Evolutionary conservation across 2,888 invertebrate genomes (phyloP), one percentile per base, ranked within the genome.

Genomic region (Drosophila neotestacea): DNA sequence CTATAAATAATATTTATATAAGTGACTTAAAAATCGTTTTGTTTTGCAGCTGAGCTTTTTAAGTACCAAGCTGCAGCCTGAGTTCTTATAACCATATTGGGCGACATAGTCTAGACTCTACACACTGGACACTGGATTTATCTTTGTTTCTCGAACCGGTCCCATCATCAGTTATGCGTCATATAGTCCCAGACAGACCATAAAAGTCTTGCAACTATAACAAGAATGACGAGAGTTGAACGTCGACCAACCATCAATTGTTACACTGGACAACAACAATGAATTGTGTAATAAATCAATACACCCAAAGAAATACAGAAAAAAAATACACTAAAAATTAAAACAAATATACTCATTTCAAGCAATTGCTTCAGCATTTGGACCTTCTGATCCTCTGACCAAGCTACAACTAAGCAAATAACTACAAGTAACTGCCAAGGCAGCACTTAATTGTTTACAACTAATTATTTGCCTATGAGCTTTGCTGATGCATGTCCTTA

Each of bases 201-300:
- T 83, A 85, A 80, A 88, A 73, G 88, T 64, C 69, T 64, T 75
- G 72, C 65, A 84, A 70, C 71, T 63, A 70, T 69, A 73, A 72
- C 52, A 54, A 47, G 51, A 74, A 46, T 44, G 54, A 55, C 52
- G 55, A 66, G 47, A 56, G 13, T 34, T 54, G 41, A 16, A 10
- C 34, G 30, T 46, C 48, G 32, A 46, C n/a, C 51, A 44, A 63
- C 58, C 51, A 6, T 39, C 51, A 38, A 55, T 55, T 51, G 36
- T 44, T 38, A 50, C 65, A 63, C 58, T 67, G 58, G 58, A 66
- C 59, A 59, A 50, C 73, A 65, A 44, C 47, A 78, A 44, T 71
- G 68, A 83, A 73, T 60, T 75, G 65, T 78, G 64, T 81, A 84
- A 88, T 84, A 88, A 86, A 81, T 84, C 85, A 88, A 73, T 74